Evolutionary conservation across 2,888 invertebrate genomes (phyloP), one percentile per base, ranked within the genome.

Genomic region (Epinotia bilunana): DNA sequence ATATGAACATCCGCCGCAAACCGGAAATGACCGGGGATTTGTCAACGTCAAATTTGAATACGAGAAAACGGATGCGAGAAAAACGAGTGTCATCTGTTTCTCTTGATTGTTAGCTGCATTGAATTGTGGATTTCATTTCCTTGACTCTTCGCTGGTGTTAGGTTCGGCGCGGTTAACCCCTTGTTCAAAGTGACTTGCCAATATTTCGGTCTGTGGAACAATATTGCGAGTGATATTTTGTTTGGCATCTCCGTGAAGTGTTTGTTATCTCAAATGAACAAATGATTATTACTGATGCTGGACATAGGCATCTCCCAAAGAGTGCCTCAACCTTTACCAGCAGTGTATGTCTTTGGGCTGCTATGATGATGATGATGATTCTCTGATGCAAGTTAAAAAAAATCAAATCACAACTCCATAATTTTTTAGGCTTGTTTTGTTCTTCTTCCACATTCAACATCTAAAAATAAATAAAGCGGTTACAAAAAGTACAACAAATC

Each of bases 31-130:
- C 91, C 90, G 89, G 84, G 85, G 88, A 93, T 93, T 91, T 92
- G 92, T 92, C 93, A 91, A 81, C 89, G 92, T 93, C 92, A 92
- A 90, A 92, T 93, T 93, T 93, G 91, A 93, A 93, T 93, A 89
- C 90, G 86, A 83, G 86, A 88, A 83, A 87, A 79, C 89, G 89
- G 90, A 90, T 89, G 90, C 85, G 89, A 88, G 91, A 90, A 90
- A 91, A 91, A 91, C 91, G 91, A 90, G 89, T 85, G 86, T 91
- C 92, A 92, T 92, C 90, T 90, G 91, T 91, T 89, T 85, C 82
- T 78, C 77, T 76, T 77, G 72, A 76, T 77, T 77, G 71, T 65
- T 65, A 64, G 72, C 65, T 72, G 73, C 69, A 73, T 73, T 77
- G 76, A 77, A 77, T 78, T 76, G 79, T 76, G 76, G 65, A 72